Conservation (phyloP, 2,113 vertebrate species). For the Pipra filicauda region DNA sequence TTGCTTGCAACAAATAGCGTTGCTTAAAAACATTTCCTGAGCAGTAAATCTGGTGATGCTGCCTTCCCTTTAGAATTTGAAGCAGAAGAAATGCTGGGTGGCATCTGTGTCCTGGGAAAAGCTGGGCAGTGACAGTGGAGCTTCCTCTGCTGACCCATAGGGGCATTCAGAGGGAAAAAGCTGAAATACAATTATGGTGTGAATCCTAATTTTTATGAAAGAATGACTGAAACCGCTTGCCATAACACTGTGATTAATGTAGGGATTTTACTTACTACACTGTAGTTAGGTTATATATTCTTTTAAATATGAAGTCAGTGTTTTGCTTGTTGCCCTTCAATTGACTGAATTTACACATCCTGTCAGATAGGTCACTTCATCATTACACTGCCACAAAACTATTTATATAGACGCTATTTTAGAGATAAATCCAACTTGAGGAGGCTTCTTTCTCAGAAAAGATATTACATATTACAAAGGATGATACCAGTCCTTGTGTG, state of each 20-base stretch:
- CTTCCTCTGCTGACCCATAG: neutral
- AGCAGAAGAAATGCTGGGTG: neutral
- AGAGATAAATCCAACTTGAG: slow-evolving; percentile 8
- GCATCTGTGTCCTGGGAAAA: neutral
- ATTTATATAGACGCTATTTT: neutral
- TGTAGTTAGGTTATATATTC: slow-evolving; percentile 36
- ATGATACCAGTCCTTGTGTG: neutral
- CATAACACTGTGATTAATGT: slow-evolving; percentile 2
- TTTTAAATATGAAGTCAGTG: slow-evolving; percentile 5
- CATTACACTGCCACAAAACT: neutral
- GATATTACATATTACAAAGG: neutral
- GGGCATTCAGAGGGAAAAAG: neutral
- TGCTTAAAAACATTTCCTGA: slow-evolving; percentile 31
- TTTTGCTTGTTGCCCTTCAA: neutral
- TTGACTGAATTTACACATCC: slow-evolving; percentile 15
- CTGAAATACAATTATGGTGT: slow-evolving; percentile 29
- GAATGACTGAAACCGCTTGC: slow-evolving; percentile 40
- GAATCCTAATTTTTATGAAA: slow-evolving; percentile 47
- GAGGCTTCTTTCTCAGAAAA: neutral
- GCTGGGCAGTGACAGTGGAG: no score
- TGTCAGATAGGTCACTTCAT: slow-evolving; percentile 3
- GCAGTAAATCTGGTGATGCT: neutral
- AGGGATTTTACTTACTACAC: neutral
- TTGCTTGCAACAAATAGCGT: neutral
- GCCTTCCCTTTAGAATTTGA: neutral